Conservation (phyloP, 64 coral and sea anemone genomes). For the Pocillopora verrucosa region DNA sequence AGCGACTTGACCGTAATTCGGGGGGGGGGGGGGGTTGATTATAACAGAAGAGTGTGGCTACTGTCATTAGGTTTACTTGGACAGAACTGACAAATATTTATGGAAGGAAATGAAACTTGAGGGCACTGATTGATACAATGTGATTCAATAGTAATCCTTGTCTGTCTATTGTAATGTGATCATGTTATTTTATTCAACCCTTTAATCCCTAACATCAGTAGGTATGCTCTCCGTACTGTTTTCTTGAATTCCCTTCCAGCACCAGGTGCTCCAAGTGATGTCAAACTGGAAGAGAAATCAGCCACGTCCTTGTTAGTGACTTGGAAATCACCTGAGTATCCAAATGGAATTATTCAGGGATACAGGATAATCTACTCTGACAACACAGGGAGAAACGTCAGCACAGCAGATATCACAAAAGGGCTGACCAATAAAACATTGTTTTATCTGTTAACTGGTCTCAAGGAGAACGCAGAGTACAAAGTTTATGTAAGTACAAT, state of each 20-base stretch:
- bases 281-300: slow-evolving; percentile 31
- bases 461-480: slow-evolving; percentile 27
- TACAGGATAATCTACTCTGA: slow-evolving; percentile 67
- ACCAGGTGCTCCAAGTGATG: slow-evolving; percentile 58
- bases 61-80: no score
- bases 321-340: slow-evolving; percentile 59
- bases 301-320: slow-evolving; percentile 40
- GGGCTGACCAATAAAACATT: slow-evolving; percentile 32
- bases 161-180: no score
- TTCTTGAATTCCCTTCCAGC: neutral
- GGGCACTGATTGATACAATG: no score
- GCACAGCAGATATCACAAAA: slow-evolving; percentile 22
- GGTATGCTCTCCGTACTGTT: no score
- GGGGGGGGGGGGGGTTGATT: no score
- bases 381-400: slow-evolving; percentile 36
- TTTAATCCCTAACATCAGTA: no score
- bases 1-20: no score
- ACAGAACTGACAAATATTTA: no score
- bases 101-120: no score
- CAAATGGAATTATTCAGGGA: slow-evolving; percentile 72
- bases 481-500: slow-evolving; percentile 23
- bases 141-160: no score
- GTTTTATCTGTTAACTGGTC: slow-evolving; percentile 30
- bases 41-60: no score
- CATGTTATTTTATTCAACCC: no score